A percentile compares a stretch with the other conserved stretches of the same genome.
Evolutionary conservation across 2,888 invertebrate genomes (phyloP).

Genomic region (Pilophorus perplexus): DNA sequence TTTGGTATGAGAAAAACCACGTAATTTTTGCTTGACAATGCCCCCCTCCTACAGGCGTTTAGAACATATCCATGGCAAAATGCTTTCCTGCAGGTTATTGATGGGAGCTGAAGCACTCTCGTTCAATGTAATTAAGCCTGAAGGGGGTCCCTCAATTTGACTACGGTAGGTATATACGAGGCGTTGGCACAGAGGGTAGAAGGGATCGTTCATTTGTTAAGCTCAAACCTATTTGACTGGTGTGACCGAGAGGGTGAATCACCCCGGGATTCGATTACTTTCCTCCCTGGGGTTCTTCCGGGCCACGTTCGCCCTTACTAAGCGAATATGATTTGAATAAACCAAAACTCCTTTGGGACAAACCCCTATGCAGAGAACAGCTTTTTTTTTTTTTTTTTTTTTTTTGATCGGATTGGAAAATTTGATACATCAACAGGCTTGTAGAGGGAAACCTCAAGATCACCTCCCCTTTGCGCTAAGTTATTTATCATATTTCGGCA

Average conservation of each 20-base stretch:
- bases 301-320: background rate
- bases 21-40: no score
- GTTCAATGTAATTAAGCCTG: conserved; percentile 13
- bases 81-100: conserved; percentile 13
- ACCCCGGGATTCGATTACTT: conserved; percentile 8
- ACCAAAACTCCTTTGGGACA: background rate
- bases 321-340: conserved; percentile 22
- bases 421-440: background rate
- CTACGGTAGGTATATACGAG: background rate
- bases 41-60: no score
- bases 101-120: conserved; percentile 13
- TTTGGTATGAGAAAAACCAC: no score
- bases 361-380: no score
- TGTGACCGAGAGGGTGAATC: conserved; percentile 20
- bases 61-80: no score
- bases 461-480: background rate
- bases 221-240: conserved; percentile 15
- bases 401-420: conserved; percentile 1
- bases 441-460: background rate
- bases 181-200: background rate
- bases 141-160: conserved; percentile 9
- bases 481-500: background rate
- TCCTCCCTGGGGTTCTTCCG: background rate
- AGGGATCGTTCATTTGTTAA: conserved; percentile 21
- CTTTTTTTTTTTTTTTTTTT: no score